Evolutionary conservation across 2,888 invertebrate genomes (phyloP), one percentile per base, ranked within the genome.

Genomic region (Seira musarum): DNA sequence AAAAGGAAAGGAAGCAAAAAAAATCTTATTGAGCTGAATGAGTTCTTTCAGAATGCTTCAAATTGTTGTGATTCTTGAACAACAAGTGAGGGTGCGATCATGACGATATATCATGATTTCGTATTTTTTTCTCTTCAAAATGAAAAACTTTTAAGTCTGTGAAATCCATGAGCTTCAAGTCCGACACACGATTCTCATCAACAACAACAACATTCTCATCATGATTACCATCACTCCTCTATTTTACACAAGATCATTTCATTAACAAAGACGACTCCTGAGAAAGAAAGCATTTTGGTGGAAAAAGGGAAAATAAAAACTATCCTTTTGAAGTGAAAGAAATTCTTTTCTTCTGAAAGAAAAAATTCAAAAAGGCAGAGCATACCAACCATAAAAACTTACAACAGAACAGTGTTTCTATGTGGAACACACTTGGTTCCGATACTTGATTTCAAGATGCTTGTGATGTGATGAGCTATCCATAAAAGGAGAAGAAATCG

Each of bases 281-380:
- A 13, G 46, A 64, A 64, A 73, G 72, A 66, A 66, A 66, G 72
- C 72, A 79, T 79, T 66, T 63, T 67, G 17, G 66, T 67, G 53
- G 53, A 64, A 64, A 77, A 72, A 57, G 61, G 69, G 53, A 73
- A 72, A 73, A 73, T 57, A 49, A 60, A 81, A 71, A 69, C 22
- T 71, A 75, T 70, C 70, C 71, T 81, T 80, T 81, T 76, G 80
- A 81, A 76, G 76, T 70, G 72, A 76, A 66, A 57, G 64, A 72
- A 70, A 76, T 76, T 24, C 68, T 61, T 61, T 35, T 22, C 46
- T 68, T 46, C 30, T 70, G 40, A 10, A 3, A 57, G n/a, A 57
- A 15, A 2, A 35, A 19, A 35, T 40, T 24, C 61, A 35, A 24
- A 69, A 57, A 22, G 67, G 8, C 30, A 30, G 3, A 61, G 61